Percentiles rank a stretch among this genome's conserved stretches.
phyloP scores from a whole-genome alignment of 2,113 vertebrate species.

The Toxostoma redivivum region DNA sequence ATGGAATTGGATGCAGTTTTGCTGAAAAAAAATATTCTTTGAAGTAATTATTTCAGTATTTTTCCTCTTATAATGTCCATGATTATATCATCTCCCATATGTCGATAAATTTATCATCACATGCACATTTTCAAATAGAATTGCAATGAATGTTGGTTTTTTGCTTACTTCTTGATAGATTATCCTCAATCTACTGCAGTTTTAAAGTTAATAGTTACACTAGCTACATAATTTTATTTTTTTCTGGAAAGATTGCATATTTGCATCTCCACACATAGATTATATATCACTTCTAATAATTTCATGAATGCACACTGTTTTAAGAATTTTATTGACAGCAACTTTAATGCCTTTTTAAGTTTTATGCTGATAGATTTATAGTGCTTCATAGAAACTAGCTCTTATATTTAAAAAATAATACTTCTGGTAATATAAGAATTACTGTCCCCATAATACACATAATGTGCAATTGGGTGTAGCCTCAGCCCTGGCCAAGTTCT shows the following conservation, averaged over 20 bases:
- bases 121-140: neutral
- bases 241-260: neutral
- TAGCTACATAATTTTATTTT: neutral
- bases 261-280: neutral
- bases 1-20: neutral
- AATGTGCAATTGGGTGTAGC: neutral
- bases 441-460: neutral
- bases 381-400: neutral
- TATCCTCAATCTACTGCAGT: neutral
- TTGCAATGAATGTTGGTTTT: neutral
- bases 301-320: neutral
- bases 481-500: too few relatives aligned
- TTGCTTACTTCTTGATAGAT: neutral
- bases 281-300: neutral
- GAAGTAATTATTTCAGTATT: neutral
- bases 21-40: neutral
- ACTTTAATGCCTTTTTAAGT: neutral
- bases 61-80: neutral
- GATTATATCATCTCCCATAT: neutral
- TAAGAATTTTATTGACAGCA: neutral
- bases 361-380: neutral
- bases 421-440: neutral
- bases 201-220: neutral
- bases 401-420: neutral
- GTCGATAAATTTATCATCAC: rapidly evolving